These are phyloP conservation scores for Calliopsis andreniformis DNA, from an alignment of 1,140 invertebrate genomes.

Conservation along the genomic window DNA sequence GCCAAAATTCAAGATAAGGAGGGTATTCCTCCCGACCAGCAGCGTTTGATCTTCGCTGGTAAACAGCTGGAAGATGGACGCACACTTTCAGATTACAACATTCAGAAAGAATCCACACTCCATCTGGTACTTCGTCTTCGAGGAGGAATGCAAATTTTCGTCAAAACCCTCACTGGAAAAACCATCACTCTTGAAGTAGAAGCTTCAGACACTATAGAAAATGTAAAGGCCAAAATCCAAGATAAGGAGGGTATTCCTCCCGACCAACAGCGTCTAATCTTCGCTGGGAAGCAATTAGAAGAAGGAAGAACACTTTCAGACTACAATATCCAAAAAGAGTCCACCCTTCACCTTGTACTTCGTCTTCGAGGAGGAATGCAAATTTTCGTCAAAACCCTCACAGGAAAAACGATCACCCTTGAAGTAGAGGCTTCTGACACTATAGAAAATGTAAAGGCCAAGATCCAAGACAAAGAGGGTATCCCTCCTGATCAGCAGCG, in stretches of 20 bases:
- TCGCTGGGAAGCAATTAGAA: constrained; percentile 87
- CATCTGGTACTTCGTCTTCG: constrained; percentile 13
- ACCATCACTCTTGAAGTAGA: constrained; percentile 23
- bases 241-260: constrained; percentile 83
- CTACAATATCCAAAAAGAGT: constrained; percentile 89
- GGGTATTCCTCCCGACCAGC: constrained; percentile 87
- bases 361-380: constrained; percentile 85
- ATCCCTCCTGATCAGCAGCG: constrained; percentile 87
- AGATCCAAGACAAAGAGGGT: constrained; percentile 89
- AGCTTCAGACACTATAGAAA: constrained; percentile 25
- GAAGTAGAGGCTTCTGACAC: constrained; percentile 90
- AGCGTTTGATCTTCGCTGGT: constrained; percentile 88
- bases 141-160: constrained; percentile 17
- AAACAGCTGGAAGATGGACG: constrained; percentile 86
- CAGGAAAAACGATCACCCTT: constrained; percentile 90
- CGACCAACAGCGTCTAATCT: constrained; percentile 87
- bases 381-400: constrained; percentile 89
- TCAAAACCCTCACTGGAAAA: constrained; percentile 23
- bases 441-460: constrained; percentile 90
- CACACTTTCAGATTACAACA: constrained; percentile 78
- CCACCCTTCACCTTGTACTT: constrained; percentile 82
- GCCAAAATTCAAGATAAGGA: constrained; percentile 88
- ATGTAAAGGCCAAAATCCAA: constrained; percentile 25
- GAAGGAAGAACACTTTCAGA: constrained; percentile 84
- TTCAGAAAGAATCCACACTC: constrained; percentile 51